Evolutionary conservation across 2,888 invertebrate species (phyloP).

Genomic region (Beris chalybata): DNA sequence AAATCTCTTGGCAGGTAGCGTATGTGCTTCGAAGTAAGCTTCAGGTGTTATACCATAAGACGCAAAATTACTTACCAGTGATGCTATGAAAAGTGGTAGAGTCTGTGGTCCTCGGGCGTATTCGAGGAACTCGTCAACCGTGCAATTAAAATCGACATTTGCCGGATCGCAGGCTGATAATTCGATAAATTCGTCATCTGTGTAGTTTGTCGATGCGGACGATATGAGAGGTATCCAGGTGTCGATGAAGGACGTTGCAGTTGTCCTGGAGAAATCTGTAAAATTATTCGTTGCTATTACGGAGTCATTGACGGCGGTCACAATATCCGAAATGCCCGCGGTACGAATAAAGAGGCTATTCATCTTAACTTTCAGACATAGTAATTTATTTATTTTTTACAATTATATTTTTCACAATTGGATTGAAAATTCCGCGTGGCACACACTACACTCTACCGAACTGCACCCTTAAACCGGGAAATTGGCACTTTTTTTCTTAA

Average conservation of each 20-base stretch:
- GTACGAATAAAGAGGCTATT: slow-evolving; percentile 13
- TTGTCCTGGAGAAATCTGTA: slow-evolving; percentile 15
- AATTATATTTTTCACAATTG: neutral
- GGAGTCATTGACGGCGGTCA: slow-evolving; percentile 21
- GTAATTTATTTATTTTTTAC: slow-evolving; percentile 2
- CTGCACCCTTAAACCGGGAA: too few relatives aligned
- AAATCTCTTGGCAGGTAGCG: too few relatives aligned
- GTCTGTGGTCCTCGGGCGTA: slow-evolving; percentile 65
- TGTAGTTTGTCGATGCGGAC: slow-evolving; percentile 6
- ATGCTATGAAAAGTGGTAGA: slow-evolving; percentile 61
- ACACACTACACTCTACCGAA: too few relatives aligned
- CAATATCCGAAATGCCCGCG: slow-evolving; percentile 10
- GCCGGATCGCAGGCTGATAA: slow-evolving; percentile 56
- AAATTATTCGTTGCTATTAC: slow-evolving; percentile 15
- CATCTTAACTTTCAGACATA: slow-evolving; percentile 26
- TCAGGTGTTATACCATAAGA: too few relatives aligned
- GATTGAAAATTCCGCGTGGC: too few relatives aligned
- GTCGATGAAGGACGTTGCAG: slow-evolving; percentile 12
- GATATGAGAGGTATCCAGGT: slow-evolving; percentile 22
- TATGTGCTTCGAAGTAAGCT: too few relatives aligned
- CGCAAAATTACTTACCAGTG: slow-evolving; percentile 51
- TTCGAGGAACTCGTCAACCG: slow-evolving; percentile 63
- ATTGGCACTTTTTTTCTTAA: too few relatives aligned
- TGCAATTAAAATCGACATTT: slow-evolving; percentile 60
- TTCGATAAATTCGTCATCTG: slow-evolving; percentile 35